These are phyloP conservation scores for Malachius bipustulatus DNA, from an alignment of 2,888 invertebrate genomes.

Conservation along the genomic window DNA sequence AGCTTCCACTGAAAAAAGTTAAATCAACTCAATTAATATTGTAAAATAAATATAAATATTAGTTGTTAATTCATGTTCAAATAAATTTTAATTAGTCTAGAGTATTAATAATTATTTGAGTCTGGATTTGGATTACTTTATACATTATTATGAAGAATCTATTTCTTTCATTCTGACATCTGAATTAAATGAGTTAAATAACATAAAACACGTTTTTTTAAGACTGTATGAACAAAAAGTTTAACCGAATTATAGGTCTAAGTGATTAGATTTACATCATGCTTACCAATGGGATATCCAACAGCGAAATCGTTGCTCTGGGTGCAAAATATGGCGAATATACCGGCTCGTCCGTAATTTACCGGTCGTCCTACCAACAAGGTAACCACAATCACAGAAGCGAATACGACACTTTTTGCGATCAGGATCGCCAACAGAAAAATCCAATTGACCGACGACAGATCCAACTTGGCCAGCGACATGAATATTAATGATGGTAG, in stretches of 20 bases:
- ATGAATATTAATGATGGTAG: slow-evolving; percentile 85
- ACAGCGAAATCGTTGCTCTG: slow-evolving; percentile 97
- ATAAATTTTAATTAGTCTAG: too few relatives aligned
- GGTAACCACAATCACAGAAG: slow-evolving; percentile 64
- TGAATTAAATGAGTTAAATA: too few relatives aligned
- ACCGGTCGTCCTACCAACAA: slow-evolving; percentile 68
- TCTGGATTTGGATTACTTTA: too few relatives aligned
- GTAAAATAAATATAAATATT: too few relatives aligned
- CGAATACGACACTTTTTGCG: slow-evolving; percentile 77
- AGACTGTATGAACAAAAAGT: too few relatives aligned
- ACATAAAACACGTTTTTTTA: too few relatives aligned
- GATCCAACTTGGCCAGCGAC: slow-evolving; percentile 74
- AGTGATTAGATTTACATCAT: slow-evolving; percentile 5
- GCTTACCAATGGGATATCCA: slow-evolving; percentile 86
- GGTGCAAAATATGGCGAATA: slow-evolving; percentile 90
- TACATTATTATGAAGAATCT: too few relatives aligned
- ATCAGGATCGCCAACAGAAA: slow-evolving; percentile 78
- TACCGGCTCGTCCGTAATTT: slow-evolving; percentile 74
- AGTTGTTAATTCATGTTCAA: too few relatives aligned
- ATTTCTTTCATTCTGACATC: too few relatives aligned
- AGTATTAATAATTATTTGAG: too few relatives aligned
- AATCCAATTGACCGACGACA: slow-evolving; percentile 78
- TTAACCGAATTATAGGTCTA: background rate
- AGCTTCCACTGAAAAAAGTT: slow-evolving; percentile 56
- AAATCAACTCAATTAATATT: slow-evolving; percentile 3